phyloP scores from a whole-genome alignment of 2,888 invertebrate genomes.

The Leucoma salicis region DNA sequence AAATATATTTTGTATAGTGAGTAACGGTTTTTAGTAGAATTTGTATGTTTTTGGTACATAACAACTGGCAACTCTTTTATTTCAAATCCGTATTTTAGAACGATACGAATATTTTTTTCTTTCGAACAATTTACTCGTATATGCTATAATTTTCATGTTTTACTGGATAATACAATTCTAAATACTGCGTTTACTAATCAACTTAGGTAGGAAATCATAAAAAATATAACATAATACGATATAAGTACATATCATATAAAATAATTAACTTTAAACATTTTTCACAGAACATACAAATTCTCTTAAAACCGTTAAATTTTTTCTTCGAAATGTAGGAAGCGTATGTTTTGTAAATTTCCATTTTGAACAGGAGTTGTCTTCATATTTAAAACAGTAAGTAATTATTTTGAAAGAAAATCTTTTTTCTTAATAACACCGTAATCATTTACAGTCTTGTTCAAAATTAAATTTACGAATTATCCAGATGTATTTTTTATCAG shows the following conservation, averaged over 20 bases:
- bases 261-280: constrained; percentile 14
- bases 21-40: constrained; percentile 21
- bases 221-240: constrained; percentile 41
- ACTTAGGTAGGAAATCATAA: constrained; percentile 31
- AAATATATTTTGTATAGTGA: constrained; percentile 43
- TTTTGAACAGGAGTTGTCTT: constrained; percentile 44
- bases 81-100: not conserved
- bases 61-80: not conserved
- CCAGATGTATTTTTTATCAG: constrained; percentile 20
- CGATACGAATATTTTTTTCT: constrained; percentile 9
- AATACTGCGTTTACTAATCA: constrained; percentile 16
- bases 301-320: constrained; percentile 36
- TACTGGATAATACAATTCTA: constrained; percentile 9
- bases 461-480: constrained; percentile 25
- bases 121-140: constrained; percentile 23
- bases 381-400: constrained; percentile 26
- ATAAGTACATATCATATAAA: constrained; percentile 56
- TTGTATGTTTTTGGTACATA: constrained; percentile 27
- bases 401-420: constrained; percentile 13
- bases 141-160: constrained; percentile 33
- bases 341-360: constrained; percentile 20
- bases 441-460: constrained; percentile 26
- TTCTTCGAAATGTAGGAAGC: constrained; percentile 26
- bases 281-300: constrained; percentile 42
- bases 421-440: not conserved